Evolutionary conservation across 2,113 vertebrate genomes (phyloP).

Genomic region (Actinemys pallida): DNA sequence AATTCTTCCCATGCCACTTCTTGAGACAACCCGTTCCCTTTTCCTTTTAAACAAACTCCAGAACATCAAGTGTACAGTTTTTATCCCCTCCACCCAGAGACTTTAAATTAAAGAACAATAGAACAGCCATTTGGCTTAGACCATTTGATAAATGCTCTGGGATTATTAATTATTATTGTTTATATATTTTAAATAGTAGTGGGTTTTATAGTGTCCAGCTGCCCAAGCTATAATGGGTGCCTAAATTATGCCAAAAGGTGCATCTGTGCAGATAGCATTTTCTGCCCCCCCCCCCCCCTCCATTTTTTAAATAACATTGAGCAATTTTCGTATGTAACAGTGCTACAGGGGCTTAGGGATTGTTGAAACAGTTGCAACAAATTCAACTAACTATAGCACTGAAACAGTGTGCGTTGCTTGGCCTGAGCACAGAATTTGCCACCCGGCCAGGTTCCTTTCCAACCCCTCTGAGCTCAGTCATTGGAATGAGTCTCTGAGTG

Average conservation of each 20-base stretch:
- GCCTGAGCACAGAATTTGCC: neutral
- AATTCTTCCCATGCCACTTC: neutral
- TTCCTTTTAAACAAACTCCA: neutral
- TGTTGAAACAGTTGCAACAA: conserved; percentile 67
- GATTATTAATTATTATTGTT: neutral
- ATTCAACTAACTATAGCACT: conserved; percentile 56
- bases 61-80: neutral
- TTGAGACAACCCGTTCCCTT: neutral
- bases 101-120: neutral
- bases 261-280: neutral
- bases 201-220: conserved; percentile 41
- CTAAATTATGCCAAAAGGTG: neutral
- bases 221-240: neutral
- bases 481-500: conserved; percentile 1
- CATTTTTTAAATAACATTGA: neutral
- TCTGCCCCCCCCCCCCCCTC: rapidly evolving
- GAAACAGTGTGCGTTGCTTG: neutral
- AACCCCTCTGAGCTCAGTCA: neutral
- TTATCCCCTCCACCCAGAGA: neutral
- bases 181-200: conserved; percentile 19
- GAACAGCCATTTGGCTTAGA: neutral
- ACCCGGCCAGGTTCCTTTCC: conserved; percentile 45
- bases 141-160: neutral
- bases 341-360: neutral
- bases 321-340: neutral